Base-by-base conservation (phyloP, 2,113 vertebrate species). In the Oncorhynchus clarkii region DNA sequence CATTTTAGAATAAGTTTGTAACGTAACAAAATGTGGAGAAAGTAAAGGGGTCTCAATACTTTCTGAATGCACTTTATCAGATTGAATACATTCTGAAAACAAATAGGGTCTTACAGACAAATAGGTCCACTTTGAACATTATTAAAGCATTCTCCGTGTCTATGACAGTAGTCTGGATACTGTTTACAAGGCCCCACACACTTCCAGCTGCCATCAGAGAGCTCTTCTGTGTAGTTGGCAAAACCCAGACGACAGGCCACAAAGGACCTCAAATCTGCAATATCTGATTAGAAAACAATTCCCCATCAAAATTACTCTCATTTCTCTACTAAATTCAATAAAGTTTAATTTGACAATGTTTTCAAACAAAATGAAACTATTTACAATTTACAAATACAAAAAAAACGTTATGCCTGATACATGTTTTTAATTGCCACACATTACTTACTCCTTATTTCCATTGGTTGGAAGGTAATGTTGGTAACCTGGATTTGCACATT, bases 171-270 rank as follows among this genome's bases (percentile, higher is more conserved):
- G 70, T 75, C 13, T 0, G 72, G 74, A 20, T 77, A 66, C 8
- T 6, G 81, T 72, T 78, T 82, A 75, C 91, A 92, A n/a, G 80
- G 75, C 71, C 90, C 90, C 57, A 51, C 64, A 82, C 93, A 94
- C 39, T 68, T 39, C 93, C 91, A 92, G n/a, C 49, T 14, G 49
- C 70, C 90, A 27, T 83, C 57, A 34, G 1, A 31, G 8, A 92
- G 9, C 31, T 76, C 77, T 9, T 73, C 1, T 29, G 89, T 90
- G 76, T 91, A 91, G 76, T 88, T 77, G 18, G 69, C 57, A 86
- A 88, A 90, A 69, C 66, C 49, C 0, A 20, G 1, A 22, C 14
- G 4, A 70, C 92, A 94, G 26, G 39, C 83, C 8, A 92, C 4
- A 65, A 16, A 92, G 49, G 73, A 75, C 39, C 18, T 2, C 65